A percentile compares a stretch with the other conserved stretches of the same genome.
Evolutionary conservation across 2,888 invertebrate species (phyloP).

Genomic region (Petrolisthes cinctipes): DNA sequence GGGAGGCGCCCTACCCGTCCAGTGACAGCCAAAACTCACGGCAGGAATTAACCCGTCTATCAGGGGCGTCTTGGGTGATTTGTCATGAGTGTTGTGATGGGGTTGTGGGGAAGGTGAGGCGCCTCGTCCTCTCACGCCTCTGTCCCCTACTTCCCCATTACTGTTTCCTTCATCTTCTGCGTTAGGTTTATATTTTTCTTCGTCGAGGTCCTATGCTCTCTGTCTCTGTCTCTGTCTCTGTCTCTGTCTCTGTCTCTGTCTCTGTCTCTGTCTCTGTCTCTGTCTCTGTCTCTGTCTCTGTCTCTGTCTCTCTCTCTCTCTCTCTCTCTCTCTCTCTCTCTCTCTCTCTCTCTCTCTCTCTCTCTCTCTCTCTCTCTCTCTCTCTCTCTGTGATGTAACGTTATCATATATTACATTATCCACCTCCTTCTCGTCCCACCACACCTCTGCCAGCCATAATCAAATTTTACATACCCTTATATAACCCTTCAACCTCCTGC

Average conservation of each 20-base stretch:
- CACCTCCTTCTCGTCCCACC: no score
- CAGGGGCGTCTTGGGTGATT: slow-evolving; percentile 32
- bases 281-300: slow-evolving; percentile 17
- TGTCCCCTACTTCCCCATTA: background rate
- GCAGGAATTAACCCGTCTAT: slow-evolving; percentile 37
- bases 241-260: slow-evolving; percentile 18
- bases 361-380: background rate
- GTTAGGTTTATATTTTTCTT: background rate
- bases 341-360: slow-evolving; percentile 17
- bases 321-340: slow-evolving; percentile 16
- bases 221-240: slow-evolving; percentile 18
- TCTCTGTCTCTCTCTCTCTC: slow-evolving; percentile 1
- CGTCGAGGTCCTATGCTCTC: slow-evolving; percentile 4
- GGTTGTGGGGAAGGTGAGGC: background rate
- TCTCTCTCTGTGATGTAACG: no score
- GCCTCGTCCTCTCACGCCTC: background rate
- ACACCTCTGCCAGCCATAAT: no score
- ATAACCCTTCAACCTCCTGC: no score
- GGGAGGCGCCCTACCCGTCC: slow-evolving; percentile 23
- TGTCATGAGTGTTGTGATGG: slow-evolving; percentile 36
- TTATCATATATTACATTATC: no score
- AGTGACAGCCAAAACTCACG: slow-evolving; percentile 47
- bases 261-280: slow-evolving; percentile 21
- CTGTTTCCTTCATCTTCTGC: background rate
- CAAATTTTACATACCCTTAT: no score